Base-by-base conservation (phyloP, 2,113 vertebrate genomes). In the Elanoides forficatus region DNA sequence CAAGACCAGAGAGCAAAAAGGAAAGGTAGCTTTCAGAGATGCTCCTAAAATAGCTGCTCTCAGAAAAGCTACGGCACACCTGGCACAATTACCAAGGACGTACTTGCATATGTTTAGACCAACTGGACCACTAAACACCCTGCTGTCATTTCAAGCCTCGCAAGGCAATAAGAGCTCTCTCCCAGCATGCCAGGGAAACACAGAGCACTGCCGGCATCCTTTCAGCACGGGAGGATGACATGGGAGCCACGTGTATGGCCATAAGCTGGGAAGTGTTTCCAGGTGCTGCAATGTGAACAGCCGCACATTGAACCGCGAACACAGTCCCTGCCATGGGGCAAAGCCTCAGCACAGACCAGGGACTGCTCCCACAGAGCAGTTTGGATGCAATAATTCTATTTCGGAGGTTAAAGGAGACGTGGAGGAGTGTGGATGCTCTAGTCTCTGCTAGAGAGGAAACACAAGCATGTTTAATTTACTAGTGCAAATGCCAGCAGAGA, bases 181-280 rank as follows among this genome's bases (percentile, higher is more conserved):
- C 60, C 27, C 30, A 68, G 52, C 38, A 32, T 0, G 1, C 10
- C 40, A 34, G 27, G 15, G 70, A 91, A 79, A 67, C 0, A 1
- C 42, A 95, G 34, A 87, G 53, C 5, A 7, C 47, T 71, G 72
- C 32, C 2, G 1, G 56, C 73, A 79, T 90, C 81, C 81, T 82
- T 78, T 79, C 53, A 62, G 50, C n/a, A 19, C 1, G 2, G 65
- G 60, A 68, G 43, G 40, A 72, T 0, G 5, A 70, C 32, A 20
- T 1, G 0, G 19, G 53, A 81, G 27, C 29, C 23, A 10, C 1
- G 19, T 0, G 0, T 29, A 26, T 1, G 9, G 42, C 8, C 0
- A 0, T 55, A 63, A 81, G 26, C 20, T 18, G 21, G 48, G 13
- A 58, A 85, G 59, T 1, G 0, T 30, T 59, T 93, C 52, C 81